Evolutionary conservation across 2,888 invertebrate genomes (phyloP), one percentile per base, ranked within the genome.

Genomic region (Linnaemya tessellans): DNA sequence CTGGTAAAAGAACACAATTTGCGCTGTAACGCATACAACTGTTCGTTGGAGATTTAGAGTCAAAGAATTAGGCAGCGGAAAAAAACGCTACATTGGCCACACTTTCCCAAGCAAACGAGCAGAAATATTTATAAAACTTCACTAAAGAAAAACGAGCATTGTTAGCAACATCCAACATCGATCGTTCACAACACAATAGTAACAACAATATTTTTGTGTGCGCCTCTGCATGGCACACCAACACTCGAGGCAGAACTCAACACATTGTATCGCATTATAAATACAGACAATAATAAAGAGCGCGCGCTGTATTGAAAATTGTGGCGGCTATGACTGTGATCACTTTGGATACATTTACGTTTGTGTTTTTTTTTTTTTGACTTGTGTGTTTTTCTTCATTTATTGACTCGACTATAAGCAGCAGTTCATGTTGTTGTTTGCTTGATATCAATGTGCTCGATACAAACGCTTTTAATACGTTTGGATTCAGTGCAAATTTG

Each of bases 401-500:
- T 71, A 64, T 70, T 60, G 68, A 67, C 75, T 64, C 75, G 68
- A 25, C 54, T 25, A 9, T 1, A 10, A 13, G 67, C 67, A 78
- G 60, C 67, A 43, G 54, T 71, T 70, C 43, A 43, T 54, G 35
- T 51, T 70, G 70, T 65, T 74, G 68, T 68, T 65, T 58, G 58
- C 54, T 62, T 65, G 74, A 75, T 83, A 73, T 83, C 67, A 80
- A 74, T 62, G 84, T 78, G 78, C 84, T 77, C 77, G 84, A 86
- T 86, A 83, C 80, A 75, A 84, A 84, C 73, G 78, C 54, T 77
- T 73, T 65, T 64, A 80, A 74, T 71, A 79, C 70, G 68, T 74
- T 86, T 86, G 71, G 83, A 88, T 88, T 90, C 88, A 90, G 90
- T 90, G 90, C 91, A 90, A 87, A 88, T 86, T 87, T 87, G 88